A percentile compares a stretch with the other conserved stretches of the same genome.
phyloP scores from a whole-genome alignment of 2,797 vertebrate genomes.

The Pangasius krempfi region DNA sequence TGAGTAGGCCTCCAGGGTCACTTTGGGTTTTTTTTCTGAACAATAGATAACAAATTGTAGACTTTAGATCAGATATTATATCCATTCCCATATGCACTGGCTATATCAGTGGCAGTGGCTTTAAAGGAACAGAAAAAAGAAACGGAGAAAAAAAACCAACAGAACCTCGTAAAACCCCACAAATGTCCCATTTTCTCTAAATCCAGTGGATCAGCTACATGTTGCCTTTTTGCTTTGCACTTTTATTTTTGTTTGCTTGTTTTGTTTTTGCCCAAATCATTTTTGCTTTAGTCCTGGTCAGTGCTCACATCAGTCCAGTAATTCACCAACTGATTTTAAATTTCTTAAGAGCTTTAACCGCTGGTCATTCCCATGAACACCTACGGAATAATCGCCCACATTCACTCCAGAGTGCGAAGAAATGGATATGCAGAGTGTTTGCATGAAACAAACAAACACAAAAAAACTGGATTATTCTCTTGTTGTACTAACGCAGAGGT shows the following conservation, averaged over 20 bases:
- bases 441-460: neutral
- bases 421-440: neutral
- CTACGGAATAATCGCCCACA: neutral
- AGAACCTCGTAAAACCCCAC: neutral
- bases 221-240: neutral
- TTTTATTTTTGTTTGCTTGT: neutral
- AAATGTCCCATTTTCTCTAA: neutral
- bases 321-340: neutral
- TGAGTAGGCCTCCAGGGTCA: constrained; percentile 10
- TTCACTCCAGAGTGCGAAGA: neutral
- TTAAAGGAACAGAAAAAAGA: neutral
- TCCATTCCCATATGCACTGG: constrained; percentile 10
- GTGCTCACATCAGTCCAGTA: neutral
- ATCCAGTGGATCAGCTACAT: neutral
- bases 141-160: neutral
- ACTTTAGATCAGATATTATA: constrained; percentile 5
- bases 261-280: neutral
- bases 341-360: neutral
- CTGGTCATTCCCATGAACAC: neutral
- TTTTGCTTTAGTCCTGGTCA: neutral
- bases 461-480: no score
- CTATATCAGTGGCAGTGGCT: neutral
- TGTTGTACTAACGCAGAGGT: neutral
- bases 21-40: neutral
- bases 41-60: neutral